phyloP scores from a whole-genome alignment of 2,113 vertebrate genomes.

The Platichthys flesus region DNA sequence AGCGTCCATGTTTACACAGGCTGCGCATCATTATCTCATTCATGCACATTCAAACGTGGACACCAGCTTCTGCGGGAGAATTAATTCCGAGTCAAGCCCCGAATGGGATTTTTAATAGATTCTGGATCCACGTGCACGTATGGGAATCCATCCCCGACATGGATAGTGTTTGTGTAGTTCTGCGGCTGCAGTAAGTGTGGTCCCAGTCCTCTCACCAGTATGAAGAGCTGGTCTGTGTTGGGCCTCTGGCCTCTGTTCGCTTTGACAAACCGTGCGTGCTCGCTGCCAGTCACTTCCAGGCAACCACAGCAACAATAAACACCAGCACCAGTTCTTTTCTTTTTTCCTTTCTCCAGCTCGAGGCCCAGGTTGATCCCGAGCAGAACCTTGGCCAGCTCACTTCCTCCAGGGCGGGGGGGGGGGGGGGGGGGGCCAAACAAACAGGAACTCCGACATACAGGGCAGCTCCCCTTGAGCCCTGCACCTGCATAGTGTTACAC shows the following conservation, averaged over 20 bases:
- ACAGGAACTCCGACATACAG: conserved; percentile 75
- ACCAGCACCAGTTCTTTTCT: conserved; percentile 27
- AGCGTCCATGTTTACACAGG: conserved; percentile 62
- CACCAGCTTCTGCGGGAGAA: conserved; percentile 52
- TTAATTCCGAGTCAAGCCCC: conserved; percentile 51
- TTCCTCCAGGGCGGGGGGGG: conserved; percentile 77
- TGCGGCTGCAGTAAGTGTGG: conserved; percentile 62
- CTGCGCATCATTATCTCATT: conserved; percentile 68
- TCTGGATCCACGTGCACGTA: conserved; percentile 26
- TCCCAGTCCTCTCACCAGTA: conserved; percentile 63
- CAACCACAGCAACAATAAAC: conserved; percentile 84
- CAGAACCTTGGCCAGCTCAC: conserved; percentile 86
- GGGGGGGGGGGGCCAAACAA: conserved; percentile 88
- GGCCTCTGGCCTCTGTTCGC: conserved; percentile 72
- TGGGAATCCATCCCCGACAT: conserved; percentile 48
- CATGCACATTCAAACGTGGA: conserved; percentile 68
- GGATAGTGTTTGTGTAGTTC: conserved; percentile 65
- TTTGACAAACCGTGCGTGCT: conserved; percentile 74
- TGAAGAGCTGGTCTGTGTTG: conserved; percentile 70
- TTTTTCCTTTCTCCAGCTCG: conserved; percentile 14
- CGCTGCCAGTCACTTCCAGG: conserved; percentile 81
- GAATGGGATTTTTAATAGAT: conserved; percentile 68
- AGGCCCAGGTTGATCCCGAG: conserved; percentile 86
- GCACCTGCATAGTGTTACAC: conserved; percentile 90
- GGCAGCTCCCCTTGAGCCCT: conserved; percentile 78